phyloP scores from a whole-genome alignment of 2,113 vertebrate species.

The Bubo scandiacus region DNA sequence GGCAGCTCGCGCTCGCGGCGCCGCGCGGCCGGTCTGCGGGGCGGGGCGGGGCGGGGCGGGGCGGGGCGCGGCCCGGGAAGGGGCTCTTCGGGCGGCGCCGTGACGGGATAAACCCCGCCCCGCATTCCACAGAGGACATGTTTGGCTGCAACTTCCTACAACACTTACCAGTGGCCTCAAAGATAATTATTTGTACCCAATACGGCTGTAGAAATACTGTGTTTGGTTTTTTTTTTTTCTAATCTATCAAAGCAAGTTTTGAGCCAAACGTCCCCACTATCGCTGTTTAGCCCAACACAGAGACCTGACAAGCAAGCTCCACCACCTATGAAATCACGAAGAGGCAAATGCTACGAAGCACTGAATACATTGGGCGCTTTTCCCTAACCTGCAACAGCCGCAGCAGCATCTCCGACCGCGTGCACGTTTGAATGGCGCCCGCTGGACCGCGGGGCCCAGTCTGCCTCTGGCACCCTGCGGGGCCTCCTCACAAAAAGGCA shows the following conservation, averaged over 20 bases:
- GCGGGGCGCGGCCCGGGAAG: too few species aligned
- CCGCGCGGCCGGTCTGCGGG: neutral
- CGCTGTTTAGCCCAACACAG: neutral
- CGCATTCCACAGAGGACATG: accelerated
- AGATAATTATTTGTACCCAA: accelerated
- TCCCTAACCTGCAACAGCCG: accelerated
- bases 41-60: neutral
- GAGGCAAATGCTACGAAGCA: accelerated
- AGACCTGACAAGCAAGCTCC: neutral
- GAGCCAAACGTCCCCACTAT: accelerated
- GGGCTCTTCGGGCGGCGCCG: accelerated
- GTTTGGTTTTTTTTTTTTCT: neutral
- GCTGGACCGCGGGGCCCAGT: accelerated
- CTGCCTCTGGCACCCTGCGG: neutral
- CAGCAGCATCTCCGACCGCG: neutral
- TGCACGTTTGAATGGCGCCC: accelerated
- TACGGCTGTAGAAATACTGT: accelerated
- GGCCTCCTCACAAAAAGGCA: neutral
- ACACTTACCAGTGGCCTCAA: accelerated
- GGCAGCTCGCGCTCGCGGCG: neutral
- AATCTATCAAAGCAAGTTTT: neutral
- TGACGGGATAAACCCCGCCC: accelerated
- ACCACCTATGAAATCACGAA: accelerated
- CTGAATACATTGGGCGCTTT: accelerated
- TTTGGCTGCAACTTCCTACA: accelerated